Evolutionary conservation across 2,888 invertebrate species (phyloP), one percentile per base, ranked within the genome.

Genomic region (Phasia obesa): DNA sequence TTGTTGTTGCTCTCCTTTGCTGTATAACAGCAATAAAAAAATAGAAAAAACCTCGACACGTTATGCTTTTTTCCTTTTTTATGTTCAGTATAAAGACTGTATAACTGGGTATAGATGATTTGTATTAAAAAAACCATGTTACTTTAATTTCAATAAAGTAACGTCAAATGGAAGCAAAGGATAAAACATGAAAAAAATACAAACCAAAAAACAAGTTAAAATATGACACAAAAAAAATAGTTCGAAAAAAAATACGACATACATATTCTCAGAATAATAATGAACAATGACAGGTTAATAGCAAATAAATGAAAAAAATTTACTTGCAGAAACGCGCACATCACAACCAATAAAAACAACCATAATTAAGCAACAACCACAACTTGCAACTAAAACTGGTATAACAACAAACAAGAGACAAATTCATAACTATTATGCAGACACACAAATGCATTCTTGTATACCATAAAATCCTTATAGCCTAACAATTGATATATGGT

Each of bases 201-300:
- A 75, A 51, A 65, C 15, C 64, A 69, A n/a, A n/a, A n/a, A n/a
- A n/a, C n/a, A n/a, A n/a, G n/a, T n/a, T n/a, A n/a, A n/a, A n/a
- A n/a, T n/a, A n/a, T n/a, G n/a, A 27, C 31, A 76, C 59, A 69
- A 80, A 64, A 67, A 23, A 21, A 86, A 85, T 83, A 84, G 79
- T 85, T 27, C 38, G 11, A 31, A 38, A 57, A 42, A n/a, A 42
- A 31, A 21, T 3, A 2, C 6, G 21, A 35, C 19, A 23, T 13
- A 21, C 49, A 25, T 17, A 49, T 25, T 38, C 11, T 0, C 57
- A 87, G 87, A 87, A 88, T 88, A 89, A 88, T 88, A 88, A 90
- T 90, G 90, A 90, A 88, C 90, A 89, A 89, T 89, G 90, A 89
- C 90, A 90, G 90, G 89, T 90, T 89, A 89, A 89, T 89, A 90